Percentiles rank a stretch among this genome's conserved stretches.
Evolutionary conservation across 2,113 vertebrate genomes (phyloP).

Genomic region (Urocynchramus pylzowi): DNA sequence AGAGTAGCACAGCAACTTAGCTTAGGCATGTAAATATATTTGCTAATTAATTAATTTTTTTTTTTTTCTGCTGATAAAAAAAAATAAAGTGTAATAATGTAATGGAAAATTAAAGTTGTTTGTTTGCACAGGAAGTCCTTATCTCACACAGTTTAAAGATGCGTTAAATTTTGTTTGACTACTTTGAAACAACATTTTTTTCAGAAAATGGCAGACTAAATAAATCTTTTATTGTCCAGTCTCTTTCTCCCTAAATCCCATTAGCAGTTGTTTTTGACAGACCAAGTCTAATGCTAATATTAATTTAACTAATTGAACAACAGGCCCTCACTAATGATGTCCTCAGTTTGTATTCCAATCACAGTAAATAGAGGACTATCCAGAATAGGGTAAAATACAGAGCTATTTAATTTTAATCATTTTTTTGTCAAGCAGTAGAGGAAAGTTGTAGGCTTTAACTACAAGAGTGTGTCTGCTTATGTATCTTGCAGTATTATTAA

Average conservation of each 20-base stretch:
- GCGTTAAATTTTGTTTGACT: neutral
- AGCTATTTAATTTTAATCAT: neutral
- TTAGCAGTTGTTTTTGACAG: neutral
- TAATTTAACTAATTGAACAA: neutral
- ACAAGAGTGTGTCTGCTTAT: neutral
- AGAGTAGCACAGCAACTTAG: neutral
- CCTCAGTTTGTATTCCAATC: neutral
- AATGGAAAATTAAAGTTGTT: neutral
- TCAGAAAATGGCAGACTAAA: neutral
- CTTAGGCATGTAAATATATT: neutral
- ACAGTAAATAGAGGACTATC: neutral
- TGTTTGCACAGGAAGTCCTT: neutral
- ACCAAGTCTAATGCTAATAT: neutral
- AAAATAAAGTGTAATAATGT: neutral
- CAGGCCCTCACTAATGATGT: neutral
- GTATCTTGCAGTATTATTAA: neutral
- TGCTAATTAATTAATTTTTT: neutral
- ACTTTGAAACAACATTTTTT: neutral
- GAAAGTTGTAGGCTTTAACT: neutral
- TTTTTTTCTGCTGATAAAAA: neutral
- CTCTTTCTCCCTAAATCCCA: neutral
- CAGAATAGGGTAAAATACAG: neutral
- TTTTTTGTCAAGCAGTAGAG: neutral
- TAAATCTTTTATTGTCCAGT: neutral
- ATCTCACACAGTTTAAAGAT: neutral